Percentiles rank a stretch among this genome's conserved stretches.
Conservation (phyloP, 2,113 vertebrate genomes). For the human region GRCh38 chr13:27824001-27824500, state of each 20-base stretch:
- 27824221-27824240: background rate
- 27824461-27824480: constrained; percentile 81
- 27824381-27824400: constrained; percentile 90
- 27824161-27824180: rapidly evolving
- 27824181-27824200: background rate
- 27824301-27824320: constrained; percentile 52
- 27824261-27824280: constrained; percentile 38
- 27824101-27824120: constrained; percentile 5
- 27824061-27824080: background rate
- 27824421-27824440: constrained; percentile 86
- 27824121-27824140: background rate
- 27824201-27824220: background rate
- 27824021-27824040: background rate
- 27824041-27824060: background rate
- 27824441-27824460: constrained; percentile 79
- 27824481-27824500: constrained; percentile 80
- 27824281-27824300: constrained; percentile 50
- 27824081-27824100: constrained; percentile 48
- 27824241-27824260: background rate
- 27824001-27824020: background rate
- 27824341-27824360: constrained; percentile 87
- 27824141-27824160: background rate
- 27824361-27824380: constrained; percentile 89
- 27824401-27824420: constrained; percentile 80
- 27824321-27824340: constrained; percentile 77